Evolutionary conservation across 2,888 invertebrate genomes (phyloP).

Genomic region (Polietes domitor): DNA sequence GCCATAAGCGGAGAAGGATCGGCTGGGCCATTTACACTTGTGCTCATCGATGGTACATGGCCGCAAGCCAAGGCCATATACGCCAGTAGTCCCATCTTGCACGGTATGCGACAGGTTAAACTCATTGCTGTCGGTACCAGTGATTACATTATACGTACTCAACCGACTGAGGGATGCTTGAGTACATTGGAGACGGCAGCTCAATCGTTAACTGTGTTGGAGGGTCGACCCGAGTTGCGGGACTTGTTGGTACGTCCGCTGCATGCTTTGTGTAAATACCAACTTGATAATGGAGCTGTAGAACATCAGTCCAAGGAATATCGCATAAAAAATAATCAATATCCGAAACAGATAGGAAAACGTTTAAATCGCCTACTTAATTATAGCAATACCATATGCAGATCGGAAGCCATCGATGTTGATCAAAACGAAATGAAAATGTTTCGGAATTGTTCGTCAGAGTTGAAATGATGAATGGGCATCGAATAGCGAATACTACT

Average conservation of each 20-base stretch:
- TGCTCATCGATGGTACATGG: conserved; percentile 97
- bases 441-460: conserved; percentile 27
- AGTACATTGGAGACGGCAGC: conserved; percentile 86
- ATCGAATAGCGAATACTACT: conserved; percentile 15
- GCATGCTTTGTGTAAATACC: conserved; percentile 91
- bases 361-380: conserved; percentile 85
- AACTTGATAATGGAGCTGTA: conserved; percentile 94
- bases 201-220: conserved; percentile 86
- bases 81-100: conserved; percentile 89
- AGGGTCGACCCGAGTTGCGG: conserved; percentile 85
- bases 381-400: conserved; percentile 71
- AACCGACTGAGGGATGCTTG: conserved; percentile 94
- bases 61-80: conserved; percentile 96
- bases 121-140: conserved; percentile 87
- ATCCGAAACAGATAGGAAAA: conserved; percentile 91
- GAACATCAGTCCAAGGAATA: conserved; percentile 96
- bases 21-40: conserved; percentile 85
- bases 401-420: conserved; percentile 55
- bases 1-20: conserved; percentile 41
- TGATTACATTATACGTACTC: conserved; percentile 95
- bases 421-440: no score
- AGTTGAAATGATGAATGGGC: conserved; percentile 1
- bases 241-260: conserved; percentile 89
- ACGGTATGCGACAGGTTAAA: conserved; percentile 90
- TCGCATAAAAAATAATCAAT: conserved; percentile 89